Percentiles rank a stretch among this genome's conserved stretches.
Evolutionary conservation across 2,113 vertebrate genomes (phyloP).

Genomic region (Zosterops pallidus): DNA sequence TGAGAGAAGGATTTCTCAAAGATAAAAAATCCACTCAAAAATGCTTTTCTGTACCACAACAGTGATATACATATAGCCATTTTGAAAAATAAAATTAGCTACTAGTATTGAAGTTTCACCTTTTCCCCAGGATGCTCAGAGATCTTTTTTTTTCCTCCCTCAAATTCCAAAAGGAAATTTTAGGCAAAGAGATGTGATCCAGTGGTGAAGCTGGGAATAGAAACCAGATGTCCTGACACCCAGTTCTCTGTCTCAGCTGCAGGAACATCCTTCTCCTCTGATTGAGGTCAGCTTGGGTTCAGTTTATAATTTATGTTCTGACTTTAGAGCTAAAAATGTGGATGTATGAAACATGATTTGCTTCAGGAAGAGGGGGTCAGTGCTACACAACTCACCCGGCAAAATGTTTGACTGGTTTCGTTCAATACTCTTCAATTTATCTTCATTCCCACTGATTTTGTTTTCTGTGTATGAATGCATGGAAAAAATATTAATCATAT

Average conservation of each 20-base stretch:
- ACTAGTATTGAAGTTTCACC: not conserved
- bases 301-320: constrained; percentile 36
- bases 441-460: constrained; percentile 81
- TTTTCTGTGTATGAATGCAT: constrained; percentile 54
- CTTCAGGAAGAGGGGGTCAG: not conserved
- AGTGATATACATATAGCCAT: not conserved
- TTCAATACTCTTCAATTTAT: constrained; percentile 88
- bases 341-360: not conserved
- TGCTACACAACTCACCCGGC: constrained; percentile 80
- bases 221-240: constrained; percentile 66
- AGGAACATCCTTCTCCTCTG: constrained; percentile 50
- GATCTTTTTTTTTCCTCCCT: not conserved
- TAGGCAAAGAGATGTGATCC: not conserved
- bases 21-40: not conserved
- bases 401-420: constrained; percentile 91
- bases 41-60: not conserved
- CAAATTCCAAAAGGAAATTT: constrained; percentile 12
- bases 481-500: not conserved
- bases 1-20: not conserved
- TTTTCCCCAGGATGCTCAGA: not conserved
- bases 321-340: constrained; percentile 47
- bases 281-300: constrained; percentile 36
- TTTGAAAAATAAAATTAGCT: not conserved
- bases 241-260: constrained; percentile 34
- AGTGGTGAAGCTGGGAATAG: constrained; percentile 46